phyloP scores from a whole-genome alignment of 2,888 invertebrate genomes.

The Thysanoteuthis rhombus region DNA sequence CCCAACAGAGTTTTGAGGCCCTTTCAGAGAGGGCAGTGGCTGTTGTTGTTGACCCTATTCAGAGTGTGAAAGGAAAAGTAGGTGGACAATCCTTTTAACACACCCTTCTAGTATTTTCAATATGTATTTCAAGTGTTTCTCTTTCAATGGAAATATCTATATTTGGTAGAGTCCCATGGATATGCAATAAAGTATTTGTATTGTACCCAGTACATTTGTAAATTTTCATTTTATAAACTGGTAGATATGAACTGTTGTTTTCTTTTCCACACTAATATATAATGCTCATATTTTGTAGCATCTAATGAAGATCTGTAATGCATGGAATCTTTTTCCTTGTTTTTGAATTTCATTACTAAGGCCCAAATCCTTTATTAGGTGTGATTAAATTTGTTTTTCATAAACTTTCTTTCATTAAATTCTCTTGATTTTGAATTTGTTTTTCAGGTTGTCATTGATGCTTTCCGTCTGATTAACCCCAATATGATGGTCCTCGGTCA shows the following conservation, averaged over 20 bases:
- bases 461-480: slow-evolving; percentile 97
- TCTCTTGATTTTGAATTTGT: slow-evolving; percentile 35
- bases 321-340: not conserved
- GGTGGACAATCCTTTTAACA: too few species aligned
- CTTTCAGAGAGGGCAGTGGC: slow-evolving; percentile 97
- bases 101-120: too few species aligned
- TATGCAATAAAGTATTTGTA: too few species aligned
- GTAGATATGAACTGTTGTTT: not conserved
- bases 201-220: not conserved
- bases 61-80: slow-evolving; percentile 91
- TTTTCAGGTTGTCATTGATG: slow-evolving; percentile 96
- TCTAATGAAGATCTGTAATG: not conserved
- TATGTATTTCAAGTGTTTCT: not conserved
- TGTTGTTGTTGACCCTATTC: slow-evolving; percentile 99
- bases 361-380: not conserved
- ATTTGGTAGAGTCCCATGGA: not conserved
- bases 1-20: slow-evolving; percentile 99
- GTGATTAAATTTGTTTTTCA: not conserved
- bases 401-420: not conserved
- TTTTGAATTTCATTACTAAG: not conserved
- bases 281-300: not conserved
- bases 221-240: too few species aligned
- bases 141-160: not conserved
- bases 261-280: not conserved
- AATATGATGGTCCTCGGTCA: slow-evolving; percentile 99